These are phyloP conservation scores for Astatotilapia flaviijosephi DNA, from an alignment of 2,113 vertebrate genomes.

Conservation along the genomic window DNA sequence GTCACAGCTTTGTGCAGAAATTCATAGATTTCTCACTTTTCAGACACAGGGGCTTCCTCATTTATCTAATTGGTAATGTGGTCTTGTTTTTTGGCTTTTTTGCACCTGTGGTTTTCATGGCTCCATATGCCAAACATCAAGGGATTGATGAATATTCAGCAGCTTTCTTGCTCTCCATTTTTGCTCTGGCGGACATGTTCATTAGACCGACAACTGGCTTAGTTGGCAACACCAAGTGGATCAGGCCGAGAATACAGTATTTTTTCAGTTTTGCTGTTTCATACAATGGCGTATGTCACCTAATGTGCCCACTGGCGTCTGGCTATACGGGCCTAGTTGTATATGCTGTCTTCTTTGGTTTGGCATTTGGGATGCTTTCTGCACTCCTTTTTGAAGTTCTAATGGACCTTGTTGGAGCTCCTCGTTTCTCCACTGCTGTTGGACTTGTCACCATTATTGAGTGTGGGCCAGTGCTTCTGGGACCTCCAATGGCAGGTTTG, in stretches of 20 bases:
- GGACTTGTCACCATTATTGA: conserved; percentile 78
- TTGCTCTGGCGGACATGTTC: conserved; percentile 76
- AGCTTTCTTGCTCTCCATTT: conserved; percentile 76
- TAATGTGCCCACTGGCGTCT: conserved; percentile 73
- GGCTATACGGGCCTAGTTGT: conserved; percentile 60
- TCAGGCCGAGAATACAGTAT: conserved; percentile 77
- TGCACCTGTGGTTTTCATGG: conserved; percentile 80
- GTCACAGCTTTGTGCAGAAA: conserved; percentile 46
- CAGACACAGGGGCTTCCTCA: conserved; percentile 79
- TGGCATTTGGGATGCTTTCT: conserved; percentile 76
- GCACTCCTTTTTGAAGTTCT: conserved; percentile 80
- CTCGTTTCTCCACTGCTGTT: conserved; percentile 73
- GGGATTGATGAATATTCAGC: conserved; percentile 76
- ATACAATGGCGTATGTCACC: conserved; percentile 75
- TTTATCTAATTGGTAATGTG: conserved; percentile 77
- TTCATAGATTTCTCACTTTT: conserved; percentile 81
- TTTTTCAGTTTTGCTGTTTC: conserved; percentile 76
- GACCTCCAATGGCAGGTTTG: conserved; percentile 80
- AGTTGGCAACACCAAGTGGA: conserved; percentile 73
- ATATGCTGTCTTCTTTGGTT: conserved; percentile 71
- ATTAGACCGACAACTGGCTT: conserved; percentile 69
- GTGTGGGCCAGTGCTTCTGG: conserved; percentile 74
- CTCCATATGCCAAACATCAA: conserved; percentile 75
- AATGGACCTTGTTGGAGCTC: conserved; percentile 76
- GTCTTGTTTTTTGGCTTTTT: conserved; percentile 82